Percentiles rank a stretch among this genome's conserved stretches.
Evolutionary conservation across 2,888 invertebrate species (phyloP).

Genomic region (Pharmacophagus antenor): DNA sequence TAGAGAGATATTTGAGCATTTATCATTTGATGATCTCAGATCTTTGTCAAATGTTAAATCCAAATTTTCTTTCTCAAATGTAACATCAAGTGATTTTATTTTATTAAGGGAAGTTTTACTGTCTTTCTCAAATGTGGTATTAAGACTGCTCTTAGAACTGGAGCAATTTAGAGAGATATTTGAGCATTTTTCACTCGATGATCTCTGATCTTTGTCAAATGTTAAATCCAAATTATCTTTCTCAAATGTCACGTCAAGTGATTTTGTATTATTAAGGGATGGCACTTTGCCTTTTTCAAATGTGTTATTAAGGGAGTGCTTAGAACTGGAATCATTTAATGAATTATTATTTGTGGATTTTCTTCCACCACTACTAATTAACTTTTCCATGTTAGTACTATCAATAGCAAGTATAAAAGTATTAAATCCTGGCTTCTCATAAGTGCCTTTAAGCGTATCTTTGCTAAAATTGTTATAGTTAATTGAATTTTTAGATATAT

Average conservation of each 20-base stretch:
- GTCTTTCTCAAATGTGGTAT: slow-evolving; percentile 44
- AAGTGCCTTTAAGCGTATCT: slow-evolving; percentile 24
- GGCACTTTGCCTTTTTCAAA: slow-evolving; percentile 40
- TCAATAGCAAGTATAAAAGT: slow-evolving; percentile 36
- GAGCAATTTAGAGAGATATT: neutral
- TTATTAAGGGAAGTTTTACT: slow-evolving; percentile 30
- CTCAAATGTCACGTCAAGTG: slow-evolving; percentile 51
- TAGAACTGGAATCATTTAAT: slow-evolving; percentile 1
- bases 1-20: too few relatives aligned
- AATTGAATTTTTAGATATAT: slow-evolving; percentile 33
- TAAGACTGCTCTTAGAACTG: slow-evolving; percentile 19
- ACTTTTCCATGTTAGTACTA: slow-evolving; percentile 29
- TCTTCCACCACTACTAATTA: slow-evolving; percentile 27
- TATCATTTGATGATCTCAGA: too few relatives aligned
- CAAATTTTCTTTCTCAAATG: slow-evolving; percentile 48
- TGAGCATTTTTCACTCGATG: too few relatives aligned
- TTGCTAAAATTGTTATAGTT: slow-evolving; percentile 27
- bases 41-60: too few relatives aligned
- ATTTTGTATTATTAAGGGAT: slow-evolving; percentile 28
- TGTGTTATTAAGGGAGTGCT: slow-evolving; percentile 37
- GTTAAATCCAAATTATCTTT: slow-evolving; percentile 39
- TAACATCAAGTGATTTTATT: slow-evolving; percentile 41
- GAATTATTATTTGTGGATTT: slow-evolving; percentile 3
- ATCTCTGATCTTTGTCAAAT: too few relatives aligned
- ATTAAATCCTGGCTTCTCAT: slow-evolving; percentile 4